Percentiles rank a stretch among this genome's conserved stretches.
phyloP scores from a whole-genome alignment of 2,113 vertebrate genomes.

The Tricholaema leucomelas region DNA sequence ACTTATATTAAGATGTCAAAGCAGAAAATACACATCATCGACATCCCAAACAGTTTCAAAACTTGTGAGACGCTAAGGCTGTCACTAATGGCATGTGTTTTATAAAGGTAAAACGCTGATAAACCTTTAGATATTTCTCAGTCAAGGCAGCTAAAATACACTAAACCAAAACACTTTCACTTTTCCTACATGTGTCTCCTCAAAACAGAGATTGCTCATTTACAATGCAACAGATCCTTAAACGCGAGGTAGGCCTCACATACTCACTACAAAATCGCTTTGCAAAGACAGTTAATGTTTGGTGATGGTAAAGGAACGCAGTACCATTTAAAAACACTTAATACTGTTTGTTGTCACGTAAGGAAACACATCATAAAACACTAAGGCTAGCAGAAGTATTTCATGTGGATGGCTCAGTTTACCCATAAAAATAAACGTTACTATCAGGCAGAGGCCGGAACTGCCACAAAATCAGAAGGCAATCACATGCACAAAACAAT shows the following conservation, averaged over 20 bases:
- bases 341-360: neutral
- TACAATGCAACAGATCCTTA: neutral
- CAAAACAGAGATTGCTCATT: neutral
- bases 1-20: neutral
- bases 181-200: neutral
- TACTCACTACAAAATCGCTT: neutral
- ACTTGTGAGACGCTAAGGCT: neutral
- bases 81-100: neutral
- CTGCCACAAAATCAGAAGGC: neutral
- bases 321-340: neutral
- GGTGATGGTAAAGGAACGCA: constrained; percentile 3
- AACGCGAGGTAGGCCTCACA: neutral
- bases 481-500: neutral
- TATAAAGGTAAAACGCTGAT: neutral
- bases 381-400: neutral
- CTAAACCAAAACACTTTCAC: constrained; percentile 20
- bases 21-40: neutral
- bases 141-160: neutral
- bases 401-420: neutral
- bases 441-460: neutral
- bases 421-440: neutral
- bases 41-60: neutral
- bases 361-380: neutral
- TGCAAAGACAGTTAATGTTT: neutral
- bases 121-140: neutral